These are phyloP conservation scores for Himalopsyche phryganea DNA, from an alignment of 1,140 invertebrate species.

Conservation along the genomic window DNA sequence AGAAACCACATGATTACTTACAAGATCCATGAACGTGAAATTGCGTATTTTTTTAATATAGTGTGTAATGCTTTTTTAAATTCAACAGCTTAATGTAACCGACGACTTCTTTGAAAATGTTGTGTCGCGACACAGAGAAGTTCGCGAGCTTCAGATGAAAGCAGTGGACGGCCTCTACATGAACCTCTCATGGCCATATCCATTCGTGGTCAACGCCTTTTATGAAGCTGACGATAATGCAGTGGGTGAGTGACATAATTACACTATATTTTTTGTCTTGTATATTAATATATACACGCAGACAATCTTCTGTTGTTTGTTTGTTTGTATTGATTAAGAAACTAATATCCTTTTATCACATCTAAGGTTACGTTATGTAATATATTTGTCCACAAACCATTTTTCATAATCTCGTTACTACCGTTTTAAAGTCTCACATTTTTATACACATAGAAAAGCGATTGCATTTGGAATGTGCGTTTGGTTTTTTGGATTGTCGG, in stretches of 20 bases:
- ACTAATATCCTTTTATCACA: background rate
- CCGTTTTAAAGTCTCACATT: too few relatives aligned
- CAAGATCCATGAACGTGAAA: too few relatives aligned
- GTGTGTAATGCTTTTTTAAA: background rate
- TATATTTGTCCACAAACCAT: background rate
- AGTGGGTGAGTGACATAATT: slow-evolving; percentile 52
- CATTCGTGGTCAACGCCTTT: slow-evolving; percentile 56
- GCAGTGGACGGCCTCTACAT: slow-evolving; percentile 7
- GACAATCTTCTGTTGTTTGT: too few relatives aligned
- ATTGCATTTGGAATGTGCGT: too few relatives aligned
- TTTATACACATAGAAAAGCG: too few relatives aligned
- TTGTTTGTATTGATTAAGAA: background rate
- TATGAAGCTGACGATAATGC: slow-evolving; percentile 62
- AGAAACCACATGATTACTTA: too few relatives aligned
- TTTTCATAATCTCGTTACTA: background rate
- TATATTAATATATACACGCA: background rate
- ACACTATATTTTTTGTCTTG: background rate
- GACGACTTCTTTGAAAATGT: slow-evolving; percentile 31
- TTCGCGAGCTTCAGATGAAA: slow-evolving; percentile 11
- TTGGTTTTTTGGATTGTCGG: too few relatives aligned
- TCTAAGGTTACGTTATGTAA: background rate
- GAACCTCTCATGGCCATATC: slow-evolving; percentile 45
- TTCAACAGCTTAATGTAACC: slow-evolving; percentile 22
- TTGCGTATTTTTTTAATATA: too few relatives aligned
- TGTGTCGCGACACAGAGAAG: slow-evolving; percentile 11